A percentile compares a stretch with the other conserved stretches of the same genome.
These are phyloP conservation scores for Gymnocheta viridis DNA, from an alignment of 2,888 invertebrate species.

Conservation along the genomic window DNA sequence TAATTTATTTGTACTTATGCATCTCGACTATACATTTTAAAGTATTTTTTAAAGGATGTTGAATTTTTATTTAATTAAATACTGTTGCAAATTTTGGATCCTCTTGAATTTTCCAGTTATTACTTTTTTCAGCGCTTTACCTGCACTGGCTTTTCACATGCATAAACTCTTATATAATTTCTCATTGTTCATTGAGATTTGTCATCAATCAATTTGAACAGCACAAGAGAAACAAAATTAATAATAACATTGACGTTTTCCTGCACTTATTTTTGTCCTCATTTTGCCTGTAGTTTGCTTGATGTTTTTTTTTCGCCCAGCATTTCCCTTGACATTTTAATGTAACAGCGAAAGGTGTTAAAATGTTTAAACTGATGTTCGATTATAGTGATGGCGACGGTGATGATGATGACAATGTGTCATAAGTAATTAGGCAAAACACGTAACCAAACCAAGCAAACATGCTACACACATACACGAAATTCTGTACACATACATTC, in stretches of 20 bases:
- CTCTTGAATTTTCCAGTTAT: background rate
- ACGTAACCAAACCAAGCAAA: slow-evolving; percentile 40
- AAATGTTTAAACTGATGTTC: slow-evolving; percentile 60
- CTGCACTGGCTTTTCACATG: background rate
- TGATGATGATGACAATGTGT: slow-evolving; percentile 68
- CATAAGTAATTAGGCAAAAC: slow-evolving; percentile 71
- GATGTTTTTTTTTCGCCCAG: background rate
- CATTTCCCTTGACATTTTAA: slow-evolving; percentile 41
- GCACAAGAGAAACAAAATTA: slow-evolving; percentile 1
- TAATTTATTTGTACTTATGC: too few relatives aligned
- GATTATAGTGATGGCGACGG: slow-evolving; percentile 10
- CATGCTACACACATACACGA: background rate
- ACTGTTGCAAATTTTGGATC: background rate
- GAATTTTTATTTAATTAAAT: too few relatives aligned
- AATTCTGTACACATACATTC: background rate
- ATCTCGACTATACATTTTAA: too few relatives aligned
- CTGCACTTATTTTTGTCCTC: background rate
- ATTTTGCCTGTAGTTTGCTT: background rate
- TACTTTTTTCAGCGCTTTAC: too few relatives aligned
- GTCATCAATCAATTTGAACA: slow-evolving; percentile 20
- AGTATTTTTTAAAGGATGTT: too few relatives aligned
- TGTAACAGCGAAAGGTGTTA: slow-evolving; percentile 51
- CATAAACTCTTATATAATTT: background rate
- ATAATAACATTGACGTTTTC: slow-evolving; percentile 17
- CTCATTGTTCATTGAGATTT: slow-evolving; percentile 10